These are phyloP conservation scores for Megaleporinus macrocephalus DNA, from an alignment of 2,113 vertebrate genomes.

Conservation along the genomic window DNA sequence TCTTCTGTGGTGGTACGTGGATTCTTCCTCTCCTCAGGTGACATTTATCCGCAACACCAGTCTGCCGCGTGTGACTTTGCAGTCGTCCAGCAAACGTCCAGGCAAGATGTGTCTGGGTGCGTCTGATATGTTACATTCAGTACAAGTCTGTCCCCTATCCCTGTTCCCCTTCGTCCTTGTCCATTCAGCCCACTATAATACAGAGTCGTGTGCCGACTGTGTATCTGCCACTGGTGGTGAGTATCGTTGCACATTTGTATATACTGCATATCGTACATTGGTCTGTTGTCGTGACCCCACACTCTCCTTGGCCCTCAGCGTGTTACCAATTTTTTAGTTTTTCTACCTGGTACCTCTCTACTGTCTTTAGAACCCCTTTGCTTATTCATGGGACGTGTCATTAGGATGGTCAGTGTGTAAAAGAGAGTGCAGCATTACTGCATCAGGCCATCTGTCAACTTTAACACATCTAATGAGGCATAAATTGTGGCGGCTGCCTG, in stretches of 20 bases:
- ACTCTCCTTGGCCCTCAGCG: not conserved
- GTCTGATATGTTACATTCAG: not conserved
- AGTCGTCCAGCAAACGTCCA: conserved; percentile 5
- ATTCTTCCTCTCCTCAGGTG: conserved; percentile 50
- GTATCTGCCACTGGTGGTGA: conserved; percentile 24
- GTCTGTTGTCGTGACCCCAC: not conserved
- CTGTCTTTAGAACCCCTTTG: conserved; percentile 14
- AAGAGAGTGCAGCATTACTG: conserved; percentile 9
- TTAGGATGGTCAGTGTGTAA: conserved; percentile 8
- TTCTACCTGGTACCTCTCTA: conserved; percentile 21
- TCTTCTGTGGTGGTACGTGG: not conserved
- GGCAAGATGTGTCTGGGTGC: not conserved
- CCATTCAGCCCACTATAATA: not conserved
- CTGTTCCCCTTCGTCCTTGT: not conserved
- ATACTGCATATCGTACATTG: not conserved
- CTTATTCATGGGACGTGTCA: not conserved
- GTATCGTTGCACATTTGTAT: not conserved
- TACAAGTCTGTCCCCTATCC: not conserved
- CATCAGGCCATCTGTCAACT: conserved; percentile 21
- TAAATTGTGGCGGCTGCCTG: not conserved
- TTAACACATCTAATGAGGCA: conserved; percentile 17
- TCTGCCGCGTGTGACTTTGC: conserved; percentile 1
- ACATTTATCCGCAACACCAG: not conserved
- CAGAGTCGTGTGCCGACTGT: not conserved
- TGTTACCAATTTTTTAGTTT: not conserved